A percentile compares a stretch with the other conserved stretches of the same genome.
These are phyloP conservation scores for Marcusenius ussheri DNA, from an alignment of 2,113 vertebrate species.

Conservation along the genomic window DNA sequence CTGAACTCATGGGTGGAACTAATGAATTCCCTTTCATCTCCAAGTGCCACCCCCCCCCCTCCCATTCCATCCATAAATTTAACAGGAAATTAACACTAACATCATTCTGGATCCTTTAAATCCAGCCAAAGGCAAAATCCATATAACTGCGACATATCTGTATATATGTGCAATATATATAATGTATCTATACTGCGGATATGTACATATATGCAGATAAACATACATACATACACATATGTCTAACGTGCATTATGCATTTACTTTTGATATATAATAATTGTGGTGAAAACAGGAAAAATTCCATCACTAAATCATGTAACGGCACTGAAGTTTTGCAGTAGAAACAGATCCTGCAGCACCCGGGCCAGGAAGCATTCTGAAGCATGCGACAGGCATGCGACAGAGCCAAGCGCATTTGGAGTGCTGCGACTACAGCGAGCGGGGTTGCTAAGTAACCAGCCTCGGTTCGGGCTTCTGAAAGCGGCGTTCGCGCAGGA, in stretches of 20 bases:
- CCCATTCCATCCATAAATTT: neutral
- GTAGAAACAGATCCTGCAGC: neutral
- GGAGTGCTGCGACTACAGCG: neutral
- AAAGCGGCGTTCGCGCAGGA: neutral
- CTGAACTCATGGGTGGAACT: neutral
- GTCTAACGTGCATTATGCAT: neutral
- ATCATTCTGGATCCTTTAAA: neutral
- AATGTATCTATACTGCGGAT: neutral
- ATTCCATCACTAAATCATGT: neutral
- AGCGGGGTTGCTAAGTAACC: slow-evolving; percentile 19
- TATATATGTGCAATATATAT: neutral
- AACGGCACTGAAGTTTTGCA: neutral
- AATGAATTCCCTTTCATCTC: neutral
- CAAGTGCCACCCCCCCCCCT: neutral
- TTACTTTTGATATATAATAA: neutral
- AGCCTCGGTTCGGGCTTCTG: slow-evolving; percentile 8
- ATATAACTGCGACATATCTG: neutral
- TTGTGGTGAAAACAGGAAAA: neutral
- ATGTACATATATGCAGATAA: neutral
- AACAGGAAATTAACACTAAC: neutral
- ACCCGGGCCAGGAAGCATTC: neutral
- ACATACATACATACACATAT: neutral
- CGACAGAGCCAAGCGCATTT: neutral
- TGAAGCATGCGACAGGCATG: neutral
- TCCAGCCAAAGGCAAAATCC: neutral